Evolutionary conservation across 2,888 invertebrate genomes (phyloP).

Genomic region (Ophraella communa): DNA sequence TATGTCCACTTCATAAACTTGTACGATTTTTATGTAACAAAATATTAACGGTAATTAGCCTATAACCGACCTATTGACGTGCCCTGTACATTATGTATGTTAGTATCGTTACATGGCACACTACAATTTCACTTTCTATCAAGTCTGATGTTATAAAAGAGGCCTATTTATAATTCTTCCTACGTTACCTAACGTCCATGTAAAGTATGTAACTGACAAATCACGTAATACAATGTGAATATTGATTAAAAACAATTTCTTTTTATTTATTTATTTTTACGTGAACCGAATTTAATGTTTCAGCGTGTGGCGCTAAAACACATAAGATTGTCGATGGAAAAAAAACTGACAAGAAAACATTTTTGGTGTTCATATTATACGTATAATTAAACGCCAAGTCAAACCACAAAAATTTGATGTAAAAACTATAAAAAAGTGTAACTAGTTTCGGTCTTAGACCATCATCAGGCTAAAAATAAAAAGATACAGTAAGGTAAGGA

Average conservation of each 20-base stretch:
- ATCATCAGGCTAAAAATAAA: too few relatives aligned
- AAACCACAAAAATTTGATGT: too few relatives aligned
- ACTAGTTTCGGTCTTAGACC: too few relatives aligned
- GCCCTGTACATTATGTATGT: not conserved
- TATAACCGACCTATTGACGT: not conserved
- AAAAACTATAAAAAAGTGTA: too few relatives aligned
- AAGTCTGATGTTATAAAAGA: not conserved
- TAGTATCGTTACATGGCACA: not conserved
- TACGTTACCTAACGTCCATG: slow-evolving; percentile 19
- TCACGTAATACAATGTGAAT: slow-evolving; percentile 7
- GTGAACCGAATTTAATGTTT: not conserved
- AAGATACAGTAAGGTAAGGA: too few relatives aligned
- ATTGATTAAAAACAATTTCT: slow-evolving; percentile 7
- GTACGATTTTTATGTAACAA: too few relatives aligned
- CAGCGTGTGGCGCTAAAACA: not conserved
- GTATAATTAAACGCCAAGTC: too few relatives aligned
- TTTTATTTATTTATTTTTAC: slow-evolving; percentile 1
- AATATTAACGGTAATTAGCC: not conserved
- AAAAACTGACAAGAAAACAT: not conserved
- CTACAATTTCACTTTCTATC: not conserved
- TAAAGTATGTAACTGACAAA: slow-evolving; percentile 12
- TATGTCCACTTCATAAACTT: too few relatives aligned
- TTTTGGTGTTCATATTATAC: not conserved
- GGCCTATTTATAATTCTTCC: slow-evolving; percentile 17
- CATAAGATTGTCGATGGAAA: not conserved